Evolutionary conservation across 2,797 vertebrate species (phyloP).

Genomic region (Psittacula echo): DNA sequence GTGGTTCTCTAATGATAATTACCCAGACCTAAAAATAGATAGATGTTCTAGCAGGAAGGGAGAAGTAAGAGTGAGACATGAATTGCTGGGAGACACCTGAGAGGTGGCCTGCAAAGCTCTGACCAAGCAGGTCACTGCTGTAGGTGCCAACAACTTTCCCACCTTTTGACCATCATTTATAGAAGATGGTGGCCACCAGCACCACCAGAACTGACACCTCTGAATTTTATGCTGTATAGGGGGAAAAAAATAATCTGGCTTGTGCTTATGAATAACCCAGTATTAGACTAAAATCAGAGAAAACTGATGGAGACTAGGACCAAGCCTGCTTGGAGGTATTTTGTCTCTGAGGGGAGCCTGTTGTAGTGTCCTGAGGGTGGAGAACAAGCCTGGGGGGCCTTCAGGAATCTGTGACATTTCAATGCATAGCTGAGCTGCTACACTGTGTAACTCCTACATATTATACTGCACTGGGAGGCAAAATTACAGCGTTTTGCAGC

Average conservation of each 20-base stretch:
- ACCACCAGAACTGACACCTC: background rate
- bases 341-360: background rate
- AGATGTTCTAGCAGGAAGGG: background rate
- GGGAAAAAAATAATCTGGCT: rapidly evolving
- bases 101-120: background rate
- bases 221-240: background rate
- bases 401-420: background rate
- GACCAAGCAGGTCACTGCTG: background rate
- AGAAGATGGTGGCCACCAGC: background rate
- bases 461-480: background rate
- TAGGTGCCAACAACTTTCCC: background rate
- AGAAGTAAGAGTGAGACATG: background rate
- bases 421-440: background rate
- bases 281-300: background rate
- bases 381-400: background rate
- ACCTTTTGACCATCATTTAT: background rate
- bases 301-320: background rate
- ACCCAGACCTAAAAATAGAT: conserved; percentile 52
- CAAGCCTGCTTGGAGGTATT: background rate
- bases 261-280: background rate
- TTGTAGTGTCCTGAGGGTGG: background rate
- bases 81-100: background rate
- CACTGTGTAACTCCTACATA: background rate
- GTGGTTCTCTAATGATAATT: conserved; percentile 29
- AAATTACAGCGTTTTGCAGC: background rate